A percentile compares a stretch with the other conserved stretches of the same genome.
phyloP scores from a whole-genome alignment of 1,140 invertebrate species.

The Caenorhabditis briggsae region DNA sequence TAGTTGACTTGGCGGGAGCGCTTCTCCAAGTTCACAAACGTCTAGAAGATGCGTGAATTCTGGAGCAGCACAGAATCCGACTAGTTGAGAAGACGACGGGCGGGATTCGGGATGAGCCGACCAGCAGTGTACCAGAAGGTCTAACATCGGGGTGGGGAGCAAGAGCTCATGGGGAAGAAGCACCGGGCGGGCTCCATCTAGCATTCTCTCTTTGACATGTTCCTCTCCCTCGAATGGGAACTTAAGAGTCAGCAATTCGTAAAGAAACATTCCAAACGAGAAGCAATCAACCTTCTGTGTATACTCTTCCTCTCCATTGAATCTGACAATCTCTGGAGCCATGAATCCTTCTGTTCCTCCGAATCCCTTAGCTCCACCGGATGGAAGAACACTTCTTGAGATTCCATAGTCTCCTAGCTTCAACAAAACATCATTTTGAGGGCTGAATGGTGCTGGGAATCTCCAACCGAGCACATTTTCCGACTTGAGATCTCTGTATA shows the following conservation, averaged over 20 bases:
- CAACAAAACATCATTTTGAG: conserved; percentile 82
- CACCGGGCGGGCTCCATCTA: conserved; percentile 91
- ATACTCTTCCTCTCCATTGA: conserved; percentile 98
- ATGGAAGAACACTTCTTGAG: conserved; percentile 71
- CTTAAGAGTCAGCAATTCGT: conserved; percentile 91
- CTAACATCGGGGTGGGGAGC: conserved; percentile 90
- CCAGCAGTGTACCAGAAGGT: conserved; percentile 96
- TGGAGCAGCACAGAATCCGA: conserved; percentile 89
- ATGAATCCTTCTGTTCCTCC: conserved; percentile 88
- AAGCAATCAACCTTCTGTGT: conserved; percentile 98
- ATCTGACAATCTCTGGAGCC: conserved; percentile 97
- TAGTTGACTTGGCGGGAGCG: conserved; percentile 10
- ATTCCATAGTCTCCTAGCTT: conserved; percentile 83
- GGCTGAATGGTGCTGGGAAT: conserved; percentile 70
- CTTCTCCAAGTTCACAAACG: conserved; percentile 80
- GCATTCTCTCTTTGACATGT: conserved; percentile 92
- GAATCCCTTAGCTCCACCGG: conserved; percentile 88
- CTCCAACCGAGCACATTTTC: conserved; percentile 93
- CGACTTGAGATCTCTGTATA: conserved; percentile 95
- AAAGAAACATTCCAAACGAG: conserved; percentile 99
- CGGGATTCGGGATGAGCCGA: conserved; percentile 87
- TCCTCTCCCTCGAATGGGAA: conserved; percentile 95
- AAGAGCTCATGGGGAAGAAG: conserved; percentile 84
- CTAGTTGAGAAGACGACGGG: conserved; percentile 92
- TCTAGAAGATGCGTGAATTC: conserved; percentile 91